Base-by-base conservation (phyloP, 2,888 invertebrate species). In the Cephus runcator region DNA sequence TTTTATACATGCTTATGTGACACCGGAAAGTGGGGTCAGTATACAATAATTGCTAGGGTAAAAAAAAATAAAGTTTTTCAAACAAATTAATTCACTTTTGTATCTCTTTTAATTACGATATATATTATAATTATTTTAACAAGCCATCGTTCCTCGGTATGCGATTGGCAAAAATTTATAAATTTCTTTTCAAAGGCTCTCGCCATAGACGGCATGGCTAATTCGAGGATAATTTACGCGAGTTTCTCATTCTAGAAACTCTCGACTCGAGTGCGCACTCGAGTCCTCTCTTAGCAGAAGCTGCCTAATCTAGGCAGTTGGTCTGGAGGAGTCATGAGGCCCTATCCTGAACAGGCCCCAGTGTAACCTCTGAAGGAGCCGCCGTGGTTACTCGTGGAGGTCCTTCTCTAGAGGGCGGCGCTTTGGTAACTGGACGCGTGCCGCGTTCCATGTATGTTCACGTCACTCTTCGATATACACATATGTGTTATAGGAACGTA, bases 371-470 rank as follows among this genome's bases (percentile, higher is more conserved):
- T 31, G 11, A 74, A 15, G 74, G 34, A 34, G 36, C 74, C 74
- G 56, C 12, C 30, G 31, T 71, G 31, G 71, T 31, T 71, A 31
- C 71, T 33, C 71, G 71, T 23, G 71, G 71, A 77, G 74, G 73
- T 73, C 75, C 74, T 80, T 79, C 79, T 79, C 82, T 78, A 83
- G 83, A 84, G 84, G 83, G 86, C 87, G 87, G 83, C 82, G 84
- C 90, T 91, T 91, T 91, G 88, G 91, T 90, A 91, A 91, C 87
- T 84, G 84, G 91, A 91, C 85, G 88, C 90, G 89, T 87, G 89
- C 87, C 88, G 87, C 87, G 82, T 83, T 84, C 85, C 81, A 31
- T 71, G 71, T 71, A 71, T 23, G 71, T 34, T 33, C 71, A 34
- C 71, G 71, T 71, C 71, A 34, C 71, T 31, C 71, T 71, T 71